A percentile compares a stretch with the other conserved stretches of the same genome.
phyloP scores from a whole-genome alignment of 2,888 invertebrate species.

The Nycteola revayana region DNA sequence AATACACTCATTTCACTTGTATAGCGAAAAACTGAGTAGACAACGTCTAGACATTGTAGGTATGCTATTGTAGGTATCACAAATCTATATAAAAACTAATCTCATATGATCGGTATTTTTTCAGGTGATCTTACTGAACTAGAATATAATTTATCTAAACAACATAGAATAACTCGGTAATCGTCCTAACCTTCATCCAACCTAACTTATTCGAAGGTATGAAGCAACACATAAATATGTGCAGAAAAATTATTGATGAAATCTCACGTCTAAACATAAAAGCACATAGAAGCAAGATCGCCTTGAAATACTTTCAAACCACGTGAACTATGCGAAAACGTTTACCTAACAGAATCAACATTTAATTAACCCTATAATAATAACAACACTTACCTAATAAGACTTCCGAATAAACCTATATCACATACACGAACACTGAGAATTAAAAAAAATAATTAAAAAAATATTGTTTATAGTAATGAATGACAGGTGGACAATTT shows the following conservation, averaged over 20 bases:
- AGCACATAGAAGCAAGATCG: constrained; percentile 62
- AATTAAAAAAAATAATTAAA: neutral
- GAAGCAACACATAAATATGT: constrained; percentile 8
- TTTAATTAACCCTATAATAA: constrained; percentile 46
- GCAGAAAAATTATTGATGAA: constrained; percentile 30
- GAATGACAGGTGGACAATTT: constrained; percentile 30
- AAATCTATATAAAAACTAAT: no score
- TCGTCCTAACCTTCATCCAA: constrained; percentile 14
- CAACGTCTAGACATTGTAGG: no score
- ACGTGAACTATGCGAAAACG: constrained; percentile 73
- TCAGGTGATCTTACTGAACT: no score
- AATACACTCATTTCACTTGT: no score
- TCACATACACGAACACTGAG: constrained; percentile 31
- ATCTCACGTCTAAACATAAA: constrained; percentile 39
- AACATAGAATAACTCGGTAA: constrained; percentile 5
- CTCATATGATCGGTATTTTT: no score
- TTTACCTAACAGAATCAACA: constrained; percentile 61
- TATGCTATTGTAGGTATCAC: no score
- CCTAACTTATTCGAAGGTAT: constrained; percentile 1
- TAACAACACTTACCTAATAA: constrained; percentile 51
- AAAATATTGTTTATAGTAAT: constrained; percentile 11
- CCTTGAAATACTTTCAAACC: constrained; percentile 81
- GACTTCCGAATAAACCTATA: neutral
- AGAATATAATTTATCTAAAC: no score
- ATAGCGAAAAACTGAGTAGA: no score